phyloP scores from a whole-genome alignment of 1,140 invertebrate species.

The Danaus plexippus region DNA sequence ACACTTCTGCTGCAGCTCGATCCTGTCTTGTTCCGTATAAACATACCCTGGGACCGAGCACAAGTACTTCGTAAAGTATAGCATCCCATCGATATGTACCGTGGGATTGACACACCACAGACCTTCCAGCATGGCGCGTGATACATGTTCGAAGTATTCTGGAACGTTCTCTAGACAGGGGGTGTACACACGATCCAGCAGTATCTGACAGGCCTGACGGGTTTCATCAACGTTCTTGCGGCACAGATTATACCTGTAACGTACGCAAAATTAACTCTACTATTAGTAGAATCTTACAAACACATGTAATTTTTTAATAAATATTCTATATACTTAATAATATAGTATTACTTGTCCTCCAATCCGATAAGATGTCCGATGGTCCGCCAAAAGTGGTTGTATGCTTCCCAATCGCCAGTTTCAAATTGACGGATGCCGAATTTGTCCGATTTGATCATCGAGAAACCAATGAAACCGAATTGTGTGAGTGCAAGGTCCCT shows the following conservation, averaged over 20 bases:
- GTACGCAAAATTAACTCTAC: too few species aligned
- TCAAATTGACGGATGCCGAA: conserved; percentile 73
- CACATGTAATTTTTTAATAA: too few species aligned
- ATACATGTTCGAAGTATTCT: conserved; percentile 67
- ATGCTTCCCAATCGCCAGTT: conserved; percentile 74
- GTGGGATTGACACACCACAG: conserved; percentile 59
- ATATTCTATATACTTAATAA: neutral
- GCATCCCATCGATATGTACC: conserved; percentile 33
- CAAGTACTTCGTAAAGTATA: conserved; percentile 47
- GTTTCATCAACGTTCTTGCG: conserved; percentile 61
- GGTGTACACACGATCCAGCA: conserved; percentile 55
- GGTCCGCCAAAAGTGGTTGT: conserved; percentile 87
- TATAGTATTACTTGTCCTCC: conserved; percentile 77
- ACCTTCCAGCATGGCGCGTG: conserved; percentile 60
- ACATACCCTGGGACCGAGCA: conserved; percentile 56
- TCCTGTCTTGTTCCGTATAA: conserved; percentile 43
- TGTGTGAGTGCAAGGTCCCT: conserved; percentile 88
- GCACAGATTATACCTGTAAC: conserved; percentile 74
- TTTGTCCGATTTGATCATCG: conserved; percentile 76
- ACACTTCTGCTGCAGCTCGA: conserved; percentile 29
- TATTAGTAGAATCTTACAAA: too few species aligned
- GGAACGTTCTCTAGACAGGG: conserved; percentile 62
- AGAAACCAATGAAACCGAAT: conserved; percentile 89
- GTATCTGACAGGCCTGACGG: conserved; percentile 46
- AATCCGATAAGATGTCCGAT: conserved; percentile 87